Percentiles rank a stretch among this genome's conserved stretches.
These are phyloP conservation scores for Ryuthela nishihirai DNA, from an alignment of 2,888 invertebrate genomes.

Conservation along the genomic window DNA sequence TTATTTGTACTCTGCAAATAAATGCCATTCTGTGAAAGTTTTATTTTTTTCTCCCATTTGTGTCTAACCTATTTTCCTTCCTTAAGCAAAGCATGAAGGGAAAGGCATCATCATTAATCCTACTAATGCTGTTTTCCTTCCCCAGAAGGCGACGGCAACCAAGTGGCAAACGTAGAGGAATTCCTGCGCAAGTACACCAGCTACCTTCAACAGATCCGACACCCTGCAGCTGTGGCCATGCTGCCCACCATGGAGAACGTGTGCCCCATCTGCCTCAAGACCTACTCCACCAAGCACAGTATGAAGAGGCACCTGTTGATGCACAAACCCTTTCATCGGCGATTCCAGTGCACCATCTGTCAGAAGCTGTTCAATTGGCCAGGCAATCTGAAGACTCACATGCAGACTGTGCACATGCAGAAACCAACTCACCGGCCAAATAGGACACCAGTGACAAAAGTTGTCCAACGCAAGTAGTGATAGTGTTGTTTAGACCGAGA, in stretches of 20 bases:
- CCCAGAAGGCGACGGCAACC: constrained; percentile 4
- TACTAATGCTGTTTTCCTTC: no score
- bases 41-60: not conserved
- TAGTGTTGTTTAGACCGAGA: no score
- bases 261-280: constrained; percentile 39
- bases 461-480: no score
- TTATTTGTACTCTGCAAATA: no score
- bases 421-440: not conserved
- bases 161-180: constrained; percentile 37
- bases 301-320: constrained; percentile 40
- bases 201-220: constrained; percentile 30
- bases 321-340: constrained; percentile 40
- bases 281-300: constrained; percentile 40
- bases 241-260: constrained; percentile 37
- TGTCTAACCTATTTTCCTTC: not conserved
- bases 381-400: constrained; percentile 39
- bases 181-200: constrained; percentile 30
- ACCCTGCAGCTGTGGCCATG: constrained; percentile 19
- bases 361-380: constrained; percentile 41
- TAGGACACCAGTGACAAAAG: no score
- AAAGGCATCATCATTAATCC: no score
- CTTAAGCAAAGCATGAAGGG: no score
- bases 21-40: no score
- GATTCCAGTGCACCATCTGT: constrained; percentile 34
- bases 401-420: constrained; percentile 39